Evolutionary conservation across 1,140 invertebrate genomes (phyloP).

Genomic region (Acromyrmex echinatior): DNA sequence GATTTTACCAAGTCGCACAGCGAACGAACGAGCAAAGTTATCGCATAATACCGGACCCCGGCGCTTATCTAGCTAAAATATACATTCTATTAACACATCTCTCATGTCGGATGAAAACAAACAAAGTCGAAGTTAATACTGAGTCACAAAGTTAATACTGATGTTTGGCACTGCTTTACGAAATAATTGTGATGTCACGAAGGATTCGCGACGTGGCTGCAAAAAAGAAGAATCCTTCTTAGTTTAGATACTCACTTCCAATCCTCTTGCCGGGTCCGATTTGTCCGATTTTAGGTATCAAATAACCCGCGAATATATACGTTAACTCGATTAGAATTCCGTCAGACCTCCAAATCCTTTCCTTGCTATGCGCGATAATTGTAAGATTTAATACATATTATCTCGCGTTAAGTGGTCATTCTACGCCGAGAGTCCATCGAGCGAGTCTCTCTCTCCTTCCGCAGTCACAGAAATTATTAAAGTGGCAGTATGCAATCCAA

Average conservation of each 20-base stretch:
- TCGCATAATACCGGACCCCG: conserved; percentile 15
- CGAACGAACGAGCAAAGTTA: conserved; percentile 41
- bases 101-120: conserved; percentile 21
- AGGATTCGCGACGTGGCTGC: not conserved
- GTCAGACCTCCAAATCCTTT: conserved; percentile 58
- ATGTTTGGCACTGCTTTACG: conserved; percentile 39
- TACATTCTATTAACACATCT: conserved; percentile 32
- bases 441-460: conserved; percentile 73
- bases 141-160: conserved; percentile 38
- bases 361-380: conserved; percentile 70
- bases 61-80: conserved; percentile 21
- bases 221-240: conserved; percentile 2
- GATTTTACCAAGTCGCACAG: conserved; percentile 34
- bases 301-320: conserved; percentile 25
- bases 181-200: conserved; percentile 13
- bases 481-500: conserved; percentile 80
- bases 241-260: not conserved
- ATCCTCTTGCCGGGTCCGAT: not conserved
- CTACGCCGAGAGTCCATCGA: conserved; percentile 78
- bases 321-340: conserved; percentile 67
- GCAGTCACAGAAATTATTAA: conserved; percentile 68
- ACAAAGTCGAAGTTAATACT: not conserved
- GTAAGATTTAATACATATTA: conserved; percentile 71
- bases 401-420: conserved; percentile 80
- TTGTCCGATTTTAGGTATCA: conserved; percentile 17